phyloP scores from a whole-genome alignment of 2,797 vertebrate species.

The Brachymystax lenok region DNA sequence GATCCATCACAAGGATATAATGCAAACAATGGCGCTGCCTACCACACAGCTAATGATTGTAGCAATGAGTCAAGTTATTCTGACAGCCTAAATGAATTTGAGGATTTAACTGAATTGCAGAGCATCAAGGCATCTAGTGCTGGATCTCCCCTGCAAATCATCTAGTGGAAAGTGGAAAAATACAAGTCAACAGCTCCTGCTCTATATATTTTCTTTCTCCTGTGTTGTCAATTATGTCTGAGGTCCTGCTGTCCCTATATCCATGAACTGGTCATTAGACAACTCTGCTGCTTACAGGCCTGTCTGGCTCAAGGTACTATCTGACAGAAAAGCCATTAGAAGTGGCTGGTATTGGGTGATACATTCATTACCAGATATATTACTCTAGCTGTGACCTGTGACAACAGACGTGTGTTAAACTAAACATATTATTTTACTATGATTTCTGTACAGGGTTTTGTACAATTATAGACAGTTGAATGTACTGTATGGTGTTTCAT shows the following conservation, averaged over 20 bases:
- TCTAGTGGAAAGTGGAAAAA: conserved; percentile 9
- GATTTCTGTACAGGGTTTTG: too few species aligned
- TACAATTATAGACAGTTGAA: too few species aligned
- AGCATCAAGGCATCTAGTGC: not conserved
- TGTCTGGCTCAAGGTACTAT: conserved; percentile 29
- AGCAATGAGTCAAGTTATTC: not conserved
- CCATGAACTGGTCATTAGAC: conserved; percentile 33
- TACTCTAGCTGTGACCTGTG: conserved; percentile 46
- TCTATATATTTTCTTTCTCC: not conserved
- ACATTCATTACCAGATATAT: conserved; percentile 20
- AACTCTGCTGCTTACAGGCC: not conserved
- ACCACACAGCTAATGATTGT: not conserved
- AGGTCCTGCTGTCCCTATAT: not conserved
- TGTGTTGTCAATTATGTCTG: not conserved
- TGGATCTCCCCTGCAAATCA: not conserved
- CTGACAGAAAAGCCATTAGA: conserved; percentile 28
- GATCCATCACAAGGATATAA: not conserved
- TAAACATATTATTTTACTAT: too few species aligned
- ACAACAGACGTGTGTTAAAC: too few species aligned
- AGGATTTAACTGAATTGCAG: not conserved
- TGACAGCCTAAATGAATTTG: not conserved
- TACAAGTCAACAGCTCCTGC: not conserved
- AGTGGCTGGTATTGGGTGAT: conserved; percentile 39
- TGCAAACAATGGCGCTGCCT: not conserved
- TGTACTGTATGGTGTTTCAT: not conserved